A percentile compares a stretch with the other conserved stretches of the same genome.
Conservation (phyloP, 35 echinoderm and acorn worm species). For the Lytechinus pictus region DNA sequence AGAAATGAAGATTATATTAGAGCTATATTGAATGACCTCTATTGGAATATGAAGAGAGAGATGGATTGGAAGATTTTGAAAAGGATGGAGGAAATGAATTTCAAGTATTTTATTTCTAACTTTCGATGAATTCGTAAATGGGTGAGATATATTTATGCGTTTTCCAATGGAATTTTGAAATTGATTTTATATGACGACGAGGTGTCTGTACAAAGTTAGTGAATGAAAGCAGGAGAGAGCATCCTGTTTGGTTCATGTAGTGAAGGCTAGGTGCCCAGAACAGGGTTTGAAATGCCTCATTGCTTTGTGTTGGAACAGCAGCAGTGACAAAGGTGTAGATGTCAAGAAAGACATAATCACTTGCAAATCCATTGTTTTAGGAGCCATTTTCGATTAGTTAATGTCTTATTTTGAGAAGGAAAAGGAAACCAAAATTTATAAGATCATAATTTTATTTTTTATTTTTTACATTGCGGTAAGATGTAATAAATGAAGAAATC, state of each 20-base stretch:
- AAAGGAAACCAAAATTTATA: neutral
- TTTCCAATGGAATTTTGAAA: neutral
- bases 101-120: neutral
- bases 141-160: neutral
- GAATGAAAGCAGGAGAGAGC: neutral
- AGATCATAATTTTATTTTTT: neutral
- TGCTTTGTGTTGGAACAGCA: neutral
- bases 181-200: neutral
- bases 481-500: neutral
- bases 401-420: neutral
- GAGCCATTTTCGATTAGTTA: neutral
- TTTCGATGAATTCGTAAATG: neutral
- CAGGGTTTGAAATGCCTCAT: neutral
- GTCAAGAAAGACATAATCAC: neutral
- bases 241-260: neutral
- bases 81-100: neutral
- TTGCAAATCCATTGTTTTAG: neutral
- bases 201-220: neutral
- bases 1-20: neutral
- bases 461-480: neutral
- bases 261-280: neutral
- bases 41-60: neutral
- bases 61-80: neutral
- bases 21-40: neutral
- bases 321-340: neutral